Evolutionary conservation across 2,797 vertebrate species (phyloP), one percentile per base, ranked within the genome.

Genomic region (Fistularia commersonii): DNA sequence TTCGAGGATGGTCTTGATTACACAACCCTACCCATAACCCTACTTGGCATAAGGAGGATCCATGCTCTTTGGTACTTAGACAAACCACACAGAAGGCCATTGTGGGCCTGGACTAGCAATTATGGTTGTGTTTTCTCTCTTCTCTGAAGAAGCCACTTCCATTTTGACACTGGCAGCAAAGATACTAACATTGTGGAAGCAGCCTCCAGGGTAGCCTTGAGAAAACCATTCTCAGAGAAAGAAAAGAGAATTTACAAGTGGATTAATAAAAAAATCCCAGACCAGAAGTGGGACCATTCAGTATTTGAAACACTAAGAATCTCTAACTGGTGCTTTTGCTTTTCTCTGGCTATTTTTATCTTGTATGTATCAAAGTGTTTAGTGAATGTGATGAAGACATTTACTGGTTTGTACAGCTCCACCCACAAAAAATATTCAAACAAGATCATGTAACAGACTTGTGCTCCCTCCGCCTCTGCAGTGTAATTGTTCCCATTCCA

Each of bases 81-180:
- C 47, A 65, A 83, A 79, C 76, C 81, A 66, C 78, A 83, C 81
- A 79, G 64, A 66, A 66, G 64, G 64, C 70, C 76, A 70, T 77
- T 83, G 77, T 84, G 83, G 77, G 74, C 51, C 69, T 56, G 57
- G 47, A 78, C 76, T 70, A 57, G 76, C 81, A 85, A 85, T 86
- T 84, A 80, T 79, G 77, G 80, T 83, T 82, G 73, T 79, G 78
- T 84, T 80, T 81, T 76, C 76, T 61, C 68, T 76, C 66, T 74
- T 68, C 68, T 77, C 64, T 73, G 77, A 48, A 72, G 69, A 81
- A 84, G 72, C 79, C 77, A 78, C 81, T 82, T 86, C 79, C 81
- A 83, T 81, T 83, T 77, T 80, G 56, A 84, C 78, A 69, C 75
- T 74, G 64, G 73, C 72, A 72, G 54, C 65, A 45, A 72, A 76